Conservation (phyloP, 1,140 invertebrate genomes). For the Drosophila guanche region DNA sequence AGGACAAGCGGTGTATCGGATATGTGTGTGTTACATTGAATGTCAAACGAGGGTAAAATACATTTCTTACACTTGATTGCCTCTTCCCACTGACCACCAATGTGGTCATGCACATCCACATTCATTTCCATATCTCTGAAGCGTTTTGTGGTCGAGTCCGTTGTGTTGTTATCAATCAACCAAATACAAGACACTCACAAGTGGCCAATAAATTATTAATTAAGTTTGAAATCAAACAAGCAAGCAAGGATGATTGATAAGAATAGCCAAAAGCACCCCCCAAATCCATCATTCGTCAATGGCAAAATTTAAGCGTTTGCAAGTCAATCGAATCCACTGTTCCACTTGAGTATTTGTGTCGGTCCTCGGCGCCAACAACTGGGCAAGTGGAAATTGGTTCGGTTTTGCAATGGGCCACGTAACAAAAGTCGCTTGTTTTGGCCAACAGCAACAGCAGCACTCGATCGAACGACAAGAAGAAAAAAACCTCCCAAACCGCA, state of each 20-base stretch:
- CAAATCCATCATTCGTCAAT: slow-evolving; percentile 20
- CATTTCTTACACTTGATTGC: no score
- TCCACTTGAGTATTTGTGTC: slow-evolving; percentile 18
- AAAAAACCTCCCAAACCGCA: slow-evolving; percentile 57
- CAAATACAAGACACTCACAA: slow-evolving; percentile 40
- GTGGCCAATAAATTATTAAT: slow-evolving; percentile 52
- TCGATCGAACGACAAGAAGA: slow-evolving; percentile 22
- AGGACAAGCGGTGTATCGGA: no score
- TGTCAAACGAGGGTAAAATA: no score
- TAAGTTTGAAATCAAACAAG: slow-evolving; percentile 45
- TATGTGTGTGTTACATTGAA: no score
- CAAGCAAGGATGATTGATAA: slow-evolving; percentile 42
- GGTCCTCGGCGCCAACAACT: slow-evolving; percentile 9
- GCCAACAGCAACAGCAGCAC: slow-evolving; percentile 28
- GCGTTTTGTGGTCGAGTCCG: slow-evolving; percentile 22
- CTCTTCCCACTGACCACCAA: no score
- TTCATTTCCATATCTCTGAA: background rate
- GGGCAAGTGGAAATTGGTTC: slow-evolving; percentile 2
- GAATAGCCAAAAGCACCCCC: background rate
- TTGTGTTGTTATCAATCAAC: slow-evolving; percentile 34
- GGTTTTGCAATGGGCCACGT: slow-evolving; percentile 44
- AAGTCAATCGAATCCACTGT: slow-evolving; percentile 20
- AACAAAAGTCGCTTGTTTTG: slow-evolving; percentile 59
- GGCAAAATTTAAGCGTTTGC: slow-evolving; percentile 8
- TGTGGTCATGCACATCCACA: background rate